Conservation (phyloP, 1,140 invertebrate genomes). For the Drosophila bifasciata region DNA sequence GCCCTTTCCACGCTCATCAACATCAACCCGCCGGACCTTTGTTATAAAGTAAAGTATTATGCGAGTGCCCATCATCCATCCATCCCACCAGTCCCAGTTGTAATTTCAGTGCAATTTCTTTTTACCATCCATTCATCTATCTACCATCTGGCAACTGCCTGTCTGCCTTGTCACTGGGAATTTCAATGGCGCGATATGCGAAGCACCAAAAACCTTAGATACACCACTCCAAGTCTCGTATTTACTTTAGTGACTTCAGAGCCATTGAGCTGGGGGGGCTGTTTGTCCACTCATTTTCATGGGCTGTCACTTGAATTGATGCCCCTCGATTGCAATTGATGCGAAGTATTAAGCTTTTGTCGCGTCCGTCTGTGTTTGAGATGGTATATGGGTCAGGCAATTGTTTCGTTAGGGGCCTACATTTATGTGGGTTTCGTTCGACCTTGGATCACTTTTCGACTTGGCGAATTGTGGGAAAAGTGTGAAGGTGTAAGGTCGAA, state of each 20-base stretch:
- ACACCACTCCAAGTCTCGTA: slow-evolving; percentile 29
- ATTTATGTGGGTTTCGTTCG: slow-evolving; percentile 32
- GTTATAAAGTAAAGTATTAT: too few species aligned
- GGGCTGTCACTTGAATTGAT: slow-evolving; percentile 73
- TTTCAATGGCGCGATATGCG: slow-evolving; percentile 29
- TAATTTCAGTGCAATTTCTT: slow-evolving; percentile 47
- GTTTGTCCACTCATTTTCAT: slow-evolving; percentile 75
- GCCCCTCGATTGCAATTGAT: slow-evolving; percentile 70
- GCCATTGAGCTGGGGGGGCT: slow-evolving; percentile 61
- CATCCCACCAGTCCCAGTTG: slow-evolving; percentile 36
- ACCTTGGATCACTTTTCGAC: slow-evolving; percentile 43
- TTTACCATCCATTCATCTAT: neutral
- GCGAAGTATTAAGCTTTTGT: slow-evolving; percentile 55
- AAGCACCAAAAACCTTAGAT: slow-evolving; percentile 22
- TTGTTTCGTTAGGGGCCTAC: slow-evolving; percentile 15
- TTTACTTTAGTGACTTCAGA: slow-evolving; percentile 53
- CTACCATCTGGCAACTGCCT: too few species aligned
- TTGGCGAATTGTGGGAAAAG: slow-evolving; percentile 44
- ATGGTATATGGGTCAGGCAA: slow-evolving; percentile 59
- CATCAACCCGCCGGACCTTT: slow-evolving; percentile 37
- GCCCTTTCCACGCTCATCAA: slow-evolving; percentile 64
- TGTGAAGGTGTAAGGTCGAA: slow-evolving; percentile 34
- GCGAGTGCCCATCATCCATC: slow-evolving; percentile 19
- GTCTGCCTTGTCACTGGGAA: slow-evolving; percentile 34
- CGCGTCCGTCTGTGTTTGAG: slow-evolving; percentile 16